Percentiles rank a stretch among this genome's conserved stretches.
These are phyloP conservation scores for Labeo calbasu DNA, from an alignment of 2,797 vertebrate genomes.

Conservation along the genomic window DNA sequence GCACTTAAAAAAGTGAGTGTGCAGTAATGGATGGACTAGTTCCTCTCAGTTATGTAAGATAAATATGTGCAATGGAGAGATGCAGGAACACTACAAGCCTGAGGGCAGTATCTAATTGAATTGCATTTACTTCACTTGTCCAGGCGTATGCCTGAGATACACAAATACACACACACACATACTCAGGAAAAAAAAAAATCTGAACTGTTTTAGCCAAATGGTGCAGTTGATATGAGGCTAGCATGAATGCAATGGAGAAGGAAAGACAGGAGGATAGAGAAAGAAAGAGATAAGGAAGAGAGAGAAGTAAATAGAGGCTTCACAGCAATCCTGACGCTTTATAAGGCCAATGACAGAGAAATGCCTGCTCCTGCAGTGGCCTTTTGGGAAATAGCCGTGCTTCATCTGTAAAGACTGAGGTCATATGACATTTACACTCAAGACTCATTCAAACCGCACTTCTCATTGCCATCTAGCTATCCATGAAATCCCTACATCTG, in stretches of 20 bases:
- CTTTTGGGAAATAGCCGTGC: conserved; percentile 42
- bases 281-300: conserved; percentile 37
- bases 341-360: conserved; percentile 48
- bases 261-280: conserved; percentile 7
- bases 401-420: conserved; percentile 37
- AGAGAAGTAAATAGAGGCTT: conserved; percentile 37
- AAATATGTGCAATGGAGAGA: conserved; percentile 55
- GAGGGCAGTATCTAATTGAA: conserved; percentile 72
- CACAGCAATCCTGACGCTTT: conserved; percentile 36
- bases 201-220: conserved; percentile 61
- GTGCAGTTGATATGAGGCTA: conserved; percentile 36
- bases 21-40: conserved; percentile 66
- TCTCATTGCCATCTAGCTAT: background rate
- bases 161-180: conserved; percentile 32
- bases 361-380: conserved; percentile 25
- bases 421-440: conserved; percentile 40
- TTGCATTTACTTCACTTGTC: conserved; percentile 71
- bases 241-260: conserved; percentile 24
- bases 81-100: conserved; percentile 70
- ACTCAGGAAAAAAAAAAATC: conserved; percentile 41
- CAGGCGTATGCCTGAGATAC: conserved; percentile 56
- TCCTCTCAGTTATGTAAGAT: conserved; percentile 69
- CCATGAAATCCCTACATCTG: conserved; percentile 26
- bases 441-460: conserved; percentile 3
- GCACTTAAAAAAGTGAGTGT: conserved; percentile 56